Conservation (phyloP, 2,797 vertebrate genomes). For the Ibycter americanus region DNA sequence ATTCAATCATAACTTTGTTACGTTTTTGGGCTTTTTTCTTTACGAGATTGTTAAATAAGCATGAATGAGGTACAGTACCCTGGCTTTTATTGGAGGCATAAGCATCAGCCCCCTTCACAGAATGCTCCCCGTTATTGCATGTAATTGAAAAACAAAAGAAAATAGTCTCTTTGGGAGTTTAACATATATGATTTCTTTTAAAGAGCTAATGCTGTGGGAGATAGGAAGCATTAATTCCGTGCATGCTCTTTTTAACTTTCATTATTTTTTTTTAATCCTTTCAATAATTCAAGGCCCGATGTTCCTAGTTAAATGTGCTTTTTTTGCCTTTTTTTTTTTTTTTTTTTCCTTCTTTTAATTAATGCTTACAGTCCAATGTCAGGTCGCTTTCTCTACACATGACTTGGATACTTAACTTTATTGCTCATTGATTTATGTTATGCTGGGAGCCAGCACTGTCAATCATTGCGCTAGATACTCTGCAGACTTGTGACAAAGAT, state of each 20-base stretch:
- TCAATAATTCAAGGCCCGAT: not conserved
- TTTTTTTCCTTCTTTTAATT: not conserved
- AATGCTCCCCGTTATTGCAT: slow-evolving; percentile 12
- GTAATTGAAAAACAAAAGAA: slow-evolving; percentile 53
- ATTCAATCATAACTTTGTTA: not conserved
- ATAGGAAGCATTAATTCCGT: not conserved
- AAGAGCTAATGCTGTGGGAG: not conserved
- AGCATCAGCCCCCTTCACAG: slow-evolving; percentile 16
- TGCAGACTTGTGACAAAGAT: not conserved
- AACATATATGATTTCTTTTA: slow-evolving; percentile 10
- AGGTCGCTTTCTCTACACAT: not conserved
- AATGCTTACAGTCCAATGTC: not conserved
- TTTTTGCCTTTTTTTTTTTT: not conserved
- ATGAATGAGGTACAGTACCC: not conserved
- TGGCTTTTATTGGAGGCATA: slow-evolving; percentile 15
- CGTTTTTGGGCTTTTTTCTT: not conserved
- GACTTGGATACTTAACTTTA: slow-evolving; percentile 7
- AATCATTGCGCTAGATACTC: not conserved
- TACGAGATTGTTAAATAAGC: not conserved
- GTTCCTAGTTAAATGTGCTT: not conserved
- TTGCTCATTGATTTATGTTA: slow-evolving; percentile 14
- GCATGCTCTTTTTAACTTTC: not conserved
- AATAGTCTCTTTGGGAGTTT: slow-evolving; percentile 18
- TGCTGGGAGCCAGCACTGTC: not conserved
- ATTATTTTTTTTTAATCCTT: not conserved